Evolutionary conservation across 2,888 invertebrate species (phyloP), one percentile per base, ranked within the genome.

Genomic region (Meliscaeva auricollis): DNA sequence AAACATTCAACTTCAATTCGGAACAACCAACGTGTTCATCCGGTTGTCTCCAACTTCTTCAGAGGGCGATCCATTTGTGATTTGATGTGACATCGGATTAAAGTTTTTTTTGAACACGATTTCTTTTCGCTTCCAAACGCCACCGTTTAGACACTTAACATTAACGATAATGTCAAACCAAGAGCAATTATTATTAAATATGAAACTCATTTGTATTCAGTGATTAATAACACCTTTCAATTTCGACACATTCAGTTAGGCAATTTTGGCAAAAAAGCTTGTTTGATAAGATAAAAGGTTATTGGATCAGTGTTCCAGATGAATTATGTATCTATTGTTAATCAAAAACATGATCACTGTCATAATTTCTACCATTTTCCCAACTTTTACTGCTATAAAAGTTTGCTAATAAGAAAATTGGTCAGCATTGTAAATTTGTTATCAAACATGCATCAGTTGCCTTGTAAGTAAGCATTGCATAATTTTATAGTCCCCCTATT

Each of bases 21-120:
- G 62, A 62, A 44, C 62, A 44, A 38, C 4, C 38, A 38, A 38
- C 38, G 38, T 9, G 38, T 38, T 13, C 3, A 38, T 9, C 6
- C 13, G 38, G 9, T 8, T 38, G 35, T 38, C 0, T 13, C 3
- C n/a, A 26, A 62, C 62, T 62, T 62, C 62, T 26, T n/a, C n/a
- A n/a, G 41, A 26, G 22, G 38, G 41, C 41, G 15, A n/a, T 38
- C n/a, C 35, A 56, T 35, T 17, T 46, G 20, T 8, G n/a, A 13
- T 32, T 3, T 54, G 4, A 30, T 26, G 8, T 44, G 26, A 41
- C 62, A 44, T 41, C 62, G 41, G 15, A n/a, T 62, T 44, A 62
- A 38, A 9, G 7, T 38, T 38, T 38, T 38, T 5, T n/a, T 26
- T 26, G 5, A 15, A 15, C 44, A 62, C 62, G 15, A 44, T 44